Percentiles rank a stretch among this genome's conserved stretches.
Evolutionary conservation across 1,140 invertebrate species (phyloP).

Genomic region (Hyphantria cunea): DNA sequence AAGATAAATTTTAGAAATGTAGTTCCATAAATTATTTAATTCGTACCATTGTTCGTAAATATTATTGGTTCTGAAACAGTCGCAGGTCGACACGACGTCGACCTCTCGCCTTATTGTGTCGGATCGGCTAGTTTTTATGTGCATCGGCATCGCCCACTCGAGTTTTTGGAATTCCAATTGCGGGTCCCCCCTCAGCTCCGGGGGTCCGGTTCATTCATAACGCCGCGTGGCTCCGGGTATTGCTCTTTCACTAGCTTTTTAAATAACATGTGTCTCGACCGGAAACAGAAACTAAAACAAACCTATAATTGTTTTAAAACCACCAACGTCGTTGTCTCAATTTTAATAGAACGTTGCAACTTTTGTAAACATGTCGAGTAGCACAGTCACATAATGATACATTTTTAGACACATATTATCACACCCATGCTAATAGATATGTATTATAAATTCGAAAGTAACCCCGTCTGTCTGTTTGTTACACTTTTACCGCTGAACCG

Average conservation of each 20-base stretch:
- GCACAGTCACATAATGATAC: too few species aligned
- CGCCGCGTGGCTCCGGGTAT: slow-evolving; percentile 39
- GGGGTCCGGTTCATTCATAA: slow-evolving; percentile 75
- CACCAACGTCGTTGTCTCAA: slow-evolving; percentile 40
- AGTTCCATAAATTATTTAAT: slow-evolving; percentile 5
- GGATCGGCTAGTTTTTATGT: slow-evolving; percentile 57
- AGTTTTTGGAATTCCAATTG: slow-evolving; percentile 74
- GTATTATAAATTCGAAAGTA: too few species aligned
- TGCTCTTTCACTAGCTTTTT: slow-evolving; percentile 32
- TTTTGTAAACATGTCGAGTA: slow-evolving; percentile 8
- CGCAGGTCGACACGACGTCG: slow-evolving; percentile 35
- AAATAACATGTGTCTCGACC: slow-evolving; percentile 48
- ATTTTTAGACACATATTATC: too few species aligned
- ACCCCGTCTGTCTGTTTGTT: too few species aligned
- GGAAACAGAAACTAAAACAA: slow-evolving; percentile 49
- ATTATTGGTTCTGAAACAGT: slow-evolving; percentile 29
- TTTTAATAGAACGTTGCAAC: slow-evolving; percentile 8
- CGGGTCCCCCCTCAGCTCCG: slow-evolving; percentile 39
- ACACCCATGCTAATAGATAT: too few species aligned
- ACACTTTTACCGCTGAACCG: too few species aligned
- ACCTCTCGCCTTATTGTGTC: slow-evolving; percentile 48
- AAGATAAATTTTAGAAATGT: background rate
- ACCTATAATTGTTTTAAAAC: slow-evolving; percentile 44
- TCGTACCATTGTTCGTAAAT: slow-evolving; percentile 20
- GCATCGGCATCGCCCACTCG: slow-evolving; percentile 64